These are phyloP conservation scores for Erynnis tages DNA, from an alignment of 2,888 invertebrate species.

Conservation along the genomic window DNA sequence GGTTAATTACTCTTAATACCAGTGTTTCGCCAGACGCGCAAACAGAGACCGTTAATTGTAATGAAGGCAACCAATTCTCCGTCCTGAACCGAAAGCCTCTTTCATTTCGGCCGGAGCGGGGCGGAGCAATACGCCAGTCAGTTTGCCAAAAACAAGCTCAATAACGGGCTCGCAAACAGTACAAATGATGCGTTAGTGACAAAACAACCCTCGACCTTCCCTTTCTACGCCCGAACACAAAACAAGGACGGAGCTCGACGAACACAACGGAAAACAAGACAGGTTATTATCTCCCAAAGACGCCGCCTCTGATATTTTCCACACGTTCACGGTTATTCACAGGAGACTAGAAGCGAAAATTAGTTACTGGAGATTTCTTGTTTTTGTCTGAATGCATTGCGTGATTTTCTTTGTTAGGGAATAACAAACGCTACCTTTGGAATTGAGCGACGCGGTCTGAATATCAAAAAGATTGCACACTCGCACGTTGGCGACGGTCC, in stretches of 20 bases:
- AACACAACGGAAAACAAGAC: slow-evolving; percentile 71
- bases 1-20: slow-evolving; percentile 77
- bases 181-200: slow-evolving; percentile 78
- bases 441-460: slow-evolving; percentile 72
- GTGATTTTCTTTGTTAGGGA: slow-evolving; percentile 78
- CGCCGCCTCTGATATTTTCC: slow-evolving; percentile 75
- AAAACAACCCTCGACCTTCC: slow-evolving; percentile 60
- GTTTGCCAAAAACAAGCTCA: slow-evolving; percentile 78
- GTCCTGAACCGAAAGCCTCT: slow-evolving; percentile 64
- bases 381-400: slow-evolving; percentile 70
- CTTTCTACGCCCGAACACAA: slow-evolving; percentile 44
- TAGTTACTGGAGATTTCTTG: slow-evolving; percentile 78
- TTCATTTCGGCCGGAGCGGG: slow-evolving; percentile 66
- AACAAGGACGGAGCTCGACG: slow-evolving; percentile 59
- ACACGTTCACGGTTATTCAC: slow-evolving; percentile 78
- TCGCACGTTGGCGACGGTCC: slow-evolving; percentile 39
- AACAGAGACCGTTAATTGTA: slow-evolving; percentile 71
- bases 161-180: slow-evolving; percentile 77
- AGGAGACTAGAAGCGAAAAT: slow-evolving; percentile 76
- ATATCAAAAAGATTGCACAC: slow-evolving; percentile 55
- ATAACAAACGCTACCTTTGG: slow-evolving; percentile 74
- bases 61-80: slow-evolving; percentile 74
- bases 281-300: slow-evolving; percentile 77
- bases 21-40: slow-evolving; percentile 75
- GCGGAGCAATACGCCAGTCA: slow-evolving; percentile 62